These are phyloP conservation scores for Percopsis transmontana DNA, from an alignment of 2,113 vertebrate genomes.

Conservation along the genomic window DNA sequence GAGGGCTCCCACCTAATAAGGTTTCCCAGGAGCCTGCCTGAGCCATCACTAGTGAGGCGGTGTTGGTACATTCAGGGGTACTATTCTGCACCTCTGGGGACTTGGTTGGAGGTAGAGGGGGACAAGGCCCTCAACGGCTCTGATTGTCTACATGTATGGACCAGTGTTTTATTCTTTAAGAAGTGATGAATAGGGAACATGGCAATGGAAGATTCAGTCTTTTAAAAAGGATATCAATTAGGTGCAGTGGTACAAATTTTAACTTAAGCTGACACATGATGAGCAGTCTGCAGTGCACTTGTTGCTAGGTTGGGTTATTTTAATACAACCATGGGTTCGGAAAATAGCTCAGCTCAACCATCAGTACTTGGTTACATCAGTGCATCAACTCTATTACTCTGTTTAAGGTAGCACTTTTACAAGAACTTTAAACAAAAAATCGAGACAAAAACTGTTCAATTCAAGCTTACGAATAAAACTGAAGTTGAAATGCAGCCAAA, in stretches of 20 bases:
- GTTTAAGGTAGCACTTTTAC: no score
- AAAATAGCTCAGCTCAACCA: no score
- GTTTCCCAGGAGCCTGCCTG: slow-evolving; percentile 47
- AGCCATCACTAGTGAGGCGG: slow-evolving; percentile 77
- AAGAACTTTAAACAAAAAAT: no score
- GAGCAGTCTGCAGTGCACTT: no score
- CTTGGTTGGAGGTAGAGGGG: slow-evolving; percentile 56
- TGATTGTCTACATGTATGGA: slow-evolving; percentile 70
- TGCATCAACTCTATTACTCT: no score
- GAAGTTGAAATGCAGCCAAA: no score
- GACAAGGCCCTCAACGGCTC: slow-evolving; percentile 55
- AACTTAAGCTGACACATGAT: no score
- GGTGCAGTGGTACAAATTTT: neutral
- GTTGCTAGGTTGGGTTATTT: no score
- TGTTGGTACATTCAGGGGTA: slow-evolving; percentile 70
- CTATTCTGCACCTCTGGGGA: slow-evolving; percentile 67
- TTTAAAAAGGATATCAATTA: neutral
- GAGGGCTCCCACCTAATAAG: slow-evolving; percentile 39
- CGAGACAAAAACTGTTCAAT: no score
- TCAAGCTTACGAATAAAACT: no score
- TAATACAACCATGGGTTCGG: no score
- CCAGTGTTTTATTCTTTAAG: slow-evolving; percentile 52
- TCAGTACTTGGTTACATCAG: no score
- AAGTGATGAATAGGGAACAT: slow-evolving; percentile 17
- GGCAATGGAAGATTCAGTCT: neutral